phyloP scores from a whole-genome alignment of 2,888 invertebrate species.

The Leucophora obtusa region DNA sequence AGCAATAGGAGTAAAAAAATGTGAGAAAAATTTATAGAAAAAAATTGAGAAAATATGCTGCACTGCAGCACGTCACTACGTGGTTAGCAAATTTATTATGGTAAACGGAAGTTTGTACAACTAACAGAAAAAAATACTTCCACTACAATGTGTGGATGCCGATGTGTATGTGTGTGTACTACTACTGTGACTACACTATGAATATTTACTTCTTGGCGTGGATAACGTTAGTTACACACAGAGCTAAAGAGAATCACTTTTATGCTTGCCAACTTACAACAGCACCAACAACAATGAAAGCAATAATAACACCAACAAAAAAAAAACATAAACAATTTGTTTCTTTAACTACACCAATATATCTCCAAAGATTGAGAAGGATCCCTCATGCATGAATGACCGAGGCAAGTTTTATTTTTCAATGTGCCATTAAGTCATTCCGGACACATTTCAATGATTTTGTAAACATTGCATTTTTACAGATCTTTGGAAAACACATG shows the following conservation, averaged over 20 bases:
- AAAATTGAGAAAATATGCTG: constrained; percentile 63
- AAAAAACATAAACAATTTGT: constrained; percentile 60
- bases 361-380: constrained; percentile 42
- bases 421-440: too few species aligned
- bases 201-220: constrained; percentile 64
- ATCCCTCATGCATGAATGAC: not conserved
- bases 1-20: constrained; percentile 51
- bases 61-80: constrained; percentile 75
- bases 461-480: too few species aligned
- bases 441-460: too few species aligned
- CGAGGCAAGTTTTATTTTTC: too few species aligned
- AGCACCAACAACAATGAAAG: constrained; percentile 28
- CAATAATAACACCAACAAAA: constrained; percentile 59
- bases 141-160: not conserved
- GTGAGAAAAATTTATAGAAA: constrained; percentile 45
- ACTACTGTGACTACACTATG: constrained; percentile 41
- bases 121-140: constrained; percentile 24
- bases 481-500: too few species aligned
- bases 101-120: constrained; percentile 68
- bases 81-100: constrained; percentile 78
- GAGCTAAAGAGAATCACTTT: constrained; percentile 46
- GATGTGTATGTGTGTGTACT: too few species aligned
- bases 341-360: constrained; percentile 61
- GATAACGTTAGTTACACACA: constrained; percentile 44
- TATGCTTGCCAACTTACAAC: constrained; percentile 53